A percentile compares a stretch with the other conserved stretches of the same genome.
These are phyloP conservation scores for Megaustenia siamemsis DNA, from an alignment of 2,888 invertebrate genomes.

Conservation along the genomic window DNA sequence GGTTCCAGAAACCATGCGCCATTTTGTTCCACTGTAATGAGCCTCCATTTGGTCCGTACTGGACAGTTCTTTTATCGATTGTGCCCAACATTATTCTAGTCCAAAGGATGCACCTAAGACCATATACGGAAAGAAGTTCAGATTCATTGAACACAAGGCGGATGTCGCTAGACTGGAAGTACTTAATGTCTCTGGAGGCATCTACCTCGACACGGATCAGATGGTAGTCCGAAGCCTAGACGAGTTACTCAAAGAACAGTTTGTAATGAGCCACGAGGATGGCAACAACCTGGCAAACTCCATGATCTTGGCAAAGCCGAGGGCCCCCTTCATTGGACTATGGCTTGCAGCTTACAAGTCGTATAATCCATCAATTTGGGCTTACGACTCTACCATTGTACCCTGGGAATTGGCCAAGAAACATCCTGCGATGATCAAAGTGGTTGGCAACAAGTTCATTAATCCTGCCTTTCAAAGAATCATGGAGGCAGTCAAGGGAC, in stretches of 20 bases:
- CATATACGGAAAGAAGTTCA: slow-evolving; percentile 62
- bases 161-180: slow-evolving; percentile 67
- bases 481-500: neutral
- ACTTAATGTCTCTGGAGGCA: slow-evolving; percentile 72
- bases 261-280: slow-evolving; percentile 70
- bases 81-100: slow-evolving; percentile 67
- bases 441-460: slow-evolving; percentile 30
- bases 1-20: slow-evolving; percentile 67
- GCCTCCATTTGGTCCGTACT: slow-evolving; percentile 64
- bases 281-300: slow-evolving; percentile 68
- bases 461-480: slow-evolving; percentile 34
- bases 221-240: slow-evolving; percentile 67
- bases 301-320: slow-evolving; percentile 66
- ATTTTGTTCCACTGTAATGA: slow-evolving; percentile 67
- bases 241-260: slow-evolving; percentile 64
- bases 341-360: slow-evolving; percentile 69
- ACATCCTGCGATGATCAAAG: slow-evolving; percentile 10
- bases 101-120: slow-evolving; percentile 60
- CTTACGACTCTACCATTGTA: slow-evolving; percentile 26
- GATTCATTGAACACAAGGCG: slow-evolving; percentile 67
- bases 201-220: slow-evolving; percentile 76
- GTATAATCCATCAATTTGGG: slow-evolving; percentile 58
- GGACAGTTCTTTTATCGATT: slow-evolving; percentile 65
- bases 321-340: slow-evolving; percentile 66
- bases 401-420: slow-evolving; percentile 28